These are phyloP conservation scores for Caenorhabditis zanzibari DNA, from an alignment of 2,888 invertebrate species.

Conservation along the genomic window DNA sequence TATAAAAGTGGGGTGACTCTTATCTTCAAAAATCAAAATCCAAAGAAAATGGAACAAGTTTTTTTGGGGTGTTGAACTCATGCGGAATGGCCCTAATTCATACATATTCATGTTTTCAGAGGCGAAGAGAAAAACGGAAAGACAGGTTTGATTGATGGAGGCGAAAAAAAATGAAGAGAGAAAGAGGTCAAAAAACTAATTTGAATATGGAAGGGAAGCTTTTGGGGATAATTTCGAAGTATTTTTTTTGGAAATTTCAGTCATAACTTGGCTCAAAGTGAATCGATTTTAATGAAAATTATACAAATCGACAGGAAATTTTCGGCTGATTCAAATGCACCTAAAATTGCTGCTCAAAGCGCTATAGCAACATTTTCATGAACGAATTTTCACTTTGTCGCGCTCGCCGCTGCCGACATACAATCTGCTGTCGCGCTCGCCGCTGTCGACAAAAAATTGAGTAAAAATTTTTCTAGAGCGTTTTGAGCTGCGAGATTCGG, in stretches of 20 bases:
- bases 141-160: conserved; percentile 39
- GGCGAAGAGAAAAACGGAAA: background rate
- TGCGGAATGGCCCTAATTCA: conserved; percentile 48
- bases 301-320: too few species aligned
- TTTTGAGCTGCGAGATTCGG: too few species aligned
- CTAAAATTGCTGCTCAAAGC: too few species aligned
- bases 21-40: conserved; percentile 19
- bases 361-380: too few species aligned
- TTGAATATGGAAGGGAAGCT: background rate
- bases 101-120: conserved; percentile 32
- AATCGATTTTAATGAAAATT: too few species aligned
- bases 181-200: conserved; percentile 2
- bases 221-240: background rate
- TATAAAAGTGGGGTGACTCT: background rate
- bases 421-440: too few species aligned
- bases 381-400: too few species aligned
- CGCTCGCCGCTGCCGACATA: too few species aligned
- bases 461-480: too few species aligned
- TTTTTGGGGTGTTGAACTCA: conserved; percentile 19
- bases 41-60: conserved; percentile 20
- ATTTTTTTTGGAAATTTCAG: background rate
- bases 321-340: too few species aligned
- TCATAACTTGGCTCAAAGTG: too few species aligned
- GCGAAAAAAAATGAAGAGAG: background rate
- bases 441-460: too few species aligned